These are phyloP conservation scores for Cecidostiba fungosa DNA, from an alignment of 2,888 invertebrate species.

Conservation along the genomic window DNA sequence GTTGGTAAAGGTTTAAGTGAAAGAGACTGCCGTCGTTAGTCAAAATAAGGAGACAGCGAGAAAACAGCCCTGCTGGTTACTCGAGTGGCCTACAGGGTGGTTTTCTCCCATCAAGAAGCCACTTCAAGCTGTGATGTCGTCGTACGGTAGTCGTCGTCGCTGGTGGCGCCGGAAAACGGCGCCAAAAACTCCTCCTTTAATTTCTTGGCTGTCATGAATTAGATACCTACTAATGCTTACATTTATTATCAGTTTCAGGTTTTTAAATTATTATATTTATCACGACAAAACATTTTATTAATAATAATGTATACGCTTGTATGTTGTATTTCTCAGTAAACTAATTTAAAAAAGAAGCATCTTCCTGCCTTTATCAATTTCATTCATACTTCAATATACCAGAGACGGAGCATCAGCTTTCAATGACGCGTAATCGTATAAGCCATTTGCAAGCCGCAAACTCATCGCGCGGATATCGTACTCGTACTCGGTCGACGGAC, in stretches of 20 bases:
- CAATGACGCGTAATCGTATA: not conserved
- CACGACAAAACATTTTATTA: no score
- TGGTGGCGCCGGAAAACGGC: constrained; percentile 20
- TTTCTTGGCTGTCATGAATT: not conserved
- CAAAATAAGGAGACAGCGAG: not conserved
- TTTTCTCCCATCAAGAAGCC: constrained; percentile 28
- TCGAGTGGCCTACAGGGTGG: constrained; percentile 11
- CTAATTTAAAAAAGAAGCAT: not conserved
- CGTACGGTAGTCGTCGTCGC: constrained; percentile 25
- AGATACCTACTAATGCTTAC: no score
- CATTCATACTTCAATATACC: not conserved
- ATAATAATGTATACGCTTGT: no score
- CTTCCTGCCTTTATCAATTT: not conserved
- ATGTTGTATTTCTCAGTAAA: no score
- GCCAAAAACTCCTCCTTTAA: constrained; percentile 26
- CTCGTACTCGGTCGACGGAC: not conserved
- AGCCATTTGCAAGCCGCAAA: constrained; percentile 5
- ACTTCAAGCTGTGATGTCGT: constrained; percentile 24
- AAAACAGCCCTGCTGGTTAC: not conserved
- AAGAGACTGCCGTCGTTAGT: constrained; percentile 2
- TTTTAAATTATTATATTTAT: no score
- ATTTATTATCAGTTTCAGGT: no score
- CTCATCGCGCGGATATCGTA: constrained; percentile 1
- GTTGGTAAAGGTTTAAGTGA: not conserved
- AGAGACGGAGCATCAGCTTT: not conserved